Evolutionary conservation across 2,113 vertebrate genomes (phyloP).

Genomic region (Vidua chalybeata): DNA sequence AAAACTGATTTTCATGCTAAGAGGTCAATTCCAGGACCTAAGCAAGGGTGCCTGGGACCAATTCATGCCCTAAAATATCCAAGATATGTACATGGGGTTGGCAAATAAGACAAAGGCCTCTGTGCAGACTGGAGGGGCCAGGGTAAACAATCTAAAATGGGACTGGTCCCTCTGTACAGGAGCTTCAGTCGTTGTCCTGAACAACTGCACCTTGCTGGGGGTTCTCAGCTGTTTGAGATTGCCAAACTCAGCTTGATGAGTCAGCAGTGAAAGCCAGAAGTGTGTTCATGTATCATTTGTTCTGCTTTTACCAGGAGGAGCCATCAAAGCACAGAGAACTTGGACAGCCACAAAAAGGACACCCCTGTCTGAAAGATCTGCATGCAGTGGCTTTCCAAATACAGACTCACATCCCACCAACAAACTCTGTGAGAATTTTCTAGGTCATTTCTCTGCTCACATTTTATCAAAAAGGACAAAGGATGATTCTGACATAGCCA

Average conservation of each 20-base stretch:
- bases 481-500: background rate
- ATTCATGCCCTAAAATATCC: background rate
- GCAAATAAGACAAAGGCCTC: background rate
- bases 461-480: background rate
- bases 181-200: background rate
- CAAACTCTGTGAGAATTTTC: background rate
- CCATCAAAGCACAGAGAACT: slow-evolving; percentile 22
- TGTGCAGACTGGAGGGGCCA: background rate
- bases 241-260: background rate
- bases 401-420: background rate
- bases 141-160: background rate
- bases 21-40: background rate
- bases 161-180: background rate
- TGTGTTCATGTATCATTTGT: background rate
- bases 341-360: background rate
- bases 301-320: slow-evolving; percentile 39
- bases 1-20: background rate
- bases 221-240: background rate
- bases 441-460: background rate
- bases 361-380: slow-evolving; percentile 1
- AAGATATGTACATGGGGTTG: background rate
- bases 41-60: background rate
- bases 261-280: background rate
- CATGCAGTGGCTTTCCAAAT: background rate
- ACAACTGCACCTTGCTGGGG: background rate